Evolutionary conservation across 2,113 vertebrate species (phyloP).

Genomic region (Phaethornis superciliosus): DNA sequence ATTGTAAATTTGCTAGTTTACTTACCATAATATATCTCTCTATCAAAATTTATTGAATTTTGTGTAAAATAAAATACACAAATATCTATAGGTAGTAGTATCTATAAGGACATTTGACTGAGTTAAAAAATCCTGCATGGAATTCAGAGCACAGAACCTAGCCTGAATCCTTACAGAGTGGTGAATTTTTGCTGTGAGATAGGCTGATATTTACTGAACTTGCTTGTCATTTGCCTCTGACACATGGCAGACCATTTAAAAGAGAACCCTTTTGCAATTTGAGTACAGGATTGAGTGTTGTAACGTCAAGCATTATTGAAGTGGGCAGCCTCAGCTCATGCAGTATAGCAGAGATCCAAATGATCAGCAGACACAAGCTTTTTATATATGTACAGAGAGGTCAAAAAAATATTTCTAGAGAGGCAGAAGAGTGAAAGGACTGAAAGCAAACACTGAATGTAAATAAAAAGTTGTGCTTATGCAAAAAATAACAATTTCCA

Average conservation of each 20-base stretch:
- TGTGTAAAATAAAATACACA: no score
- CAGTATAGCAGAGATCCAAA: slow-evolving; percentile 38
- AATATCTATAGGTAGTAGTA: no score
- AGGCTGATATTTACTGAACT: slow-evolving; percentile 56
- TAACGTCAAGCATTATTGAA: slow-evolving; percentile 70
- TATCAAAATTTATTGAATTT: slow-evolving; percentile 44
- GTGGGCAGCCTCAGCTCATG: slow-evolving; percentile 21
- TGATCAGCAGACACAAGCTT: not conserved
- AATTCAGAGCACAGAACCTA: slow-evolving; percentile 22
- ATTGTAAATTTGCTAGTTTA: not conserved
- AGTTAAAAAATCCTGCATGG: not conserved
- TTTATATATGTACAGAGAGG: not conserved
- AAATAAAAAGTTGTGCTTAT: slow-evolving; percentile 1
- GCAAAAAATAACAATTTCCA: not conserved
- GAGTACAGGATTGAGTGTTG: slow-evolving; percentile 32
- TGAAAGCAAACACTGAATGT: not conserved
- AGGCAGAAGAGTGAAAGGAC: not conserved
- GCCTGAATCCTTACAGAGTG: not conserved
- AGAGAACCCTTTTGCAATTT: slow-evolving; percentile 57
- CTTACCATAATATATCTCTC: not conserved
- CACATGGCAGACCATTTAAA: slow-evolving; percentile 36
- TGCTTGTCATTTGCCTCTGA: slow-evolving; percentile 49
- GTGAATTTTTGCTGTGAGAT: slow-evolving; percentile 46
- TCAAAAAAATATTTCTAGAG: not conserved
- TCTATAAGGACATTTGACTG: not conserved